Base-by-base conservation (phyloP, 2,888 invertebrate species). In the Epsilonema sp. region DNA sequence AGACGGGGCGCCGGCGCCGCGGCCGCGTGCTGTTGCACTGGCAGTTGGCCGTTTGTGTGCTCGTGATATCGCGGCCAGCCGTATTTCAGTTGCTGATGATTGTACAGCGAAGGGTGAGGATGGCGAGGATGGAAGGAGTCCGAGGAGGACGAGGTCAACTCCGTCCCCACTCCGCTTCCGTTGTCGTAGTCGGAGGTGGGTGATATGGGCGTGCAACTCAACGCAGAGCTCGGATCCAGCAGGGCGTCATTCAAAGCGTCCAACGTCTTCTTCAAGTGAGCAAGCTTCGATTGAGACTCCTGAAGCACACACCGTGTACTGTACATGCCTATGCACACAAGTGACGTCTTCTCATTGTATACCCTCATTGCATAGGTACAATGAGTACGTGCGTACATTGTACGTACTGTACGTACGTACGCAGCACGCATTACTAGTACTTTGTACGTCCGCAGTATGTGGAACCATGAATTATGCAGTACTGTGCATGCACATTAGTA, bases 141-240 rank as follows among this genome's bases (percentile, higher is more conserved):
- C 8, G 31, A 31, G 16, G 31, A 11, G 31, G 31, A 16, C 31
- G 31, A 31, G 16, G n/a, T n/a, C n/a, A n/a, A n/a, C n/a, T n/a
- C n/a, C n/a, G n/a, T n/a, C n/a, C n/a, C n/a, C n/a, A n/a, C n/a
- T 16, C 31, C 31, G 16, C 8, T 16, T 8, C 20, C 21, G 48
- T 56, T 56, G 42, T 56, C 56, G 48, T 56, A 56, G 48, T 56
- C 56, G 25, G 54, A 55, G 21, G 51, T 53, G 3, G 56, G 57
- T n/a, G 50, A 44, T 2, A 40, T 3, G 39, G 21, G 21, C 8
- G n/a, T 39, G 22, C 16, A 5, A 16, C 16, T 31, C 16, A 31
- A 16, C 31, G 31, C 11, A 31, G 11, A 13, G 31, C 16, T 31
- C 16, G 31, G 31, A 16, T 31, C 31, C 11, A 8, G 31, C 31